A percentile compares a stretch with the other conserved stretches of the same genome.
Conservation (phyloP, 2,888 invertebrate genomes). For the Sycophila texana region DNA sequence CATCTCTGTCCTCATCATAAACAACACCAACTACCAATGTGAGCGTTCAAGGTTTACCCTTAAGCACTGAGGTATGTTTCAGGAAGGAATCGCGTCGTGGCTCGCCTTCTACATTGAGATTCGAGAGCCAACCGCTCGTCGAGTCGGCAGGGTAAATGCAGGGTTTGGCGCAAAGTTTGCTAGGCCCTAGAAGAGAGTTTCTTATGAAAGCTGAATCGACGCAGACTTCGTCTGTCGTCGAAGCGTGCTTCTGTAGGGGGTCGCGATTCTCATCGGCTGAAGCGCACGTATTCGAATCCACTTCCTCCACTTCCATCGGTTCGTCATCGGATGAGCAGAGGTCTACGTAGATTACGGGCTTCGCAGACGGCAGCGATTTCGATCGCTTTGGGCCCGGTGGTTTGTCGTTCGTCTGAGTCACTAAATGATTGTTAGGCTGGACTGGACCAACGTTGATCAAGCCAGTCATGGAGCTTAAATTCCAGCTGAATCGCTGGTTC, state of each 20-base stretch:
- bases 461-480: background rate
- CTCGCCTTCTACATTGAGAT: constrained; percentile 31
- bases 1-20: background rate
- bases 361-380: background rate
- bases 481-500: background rate
- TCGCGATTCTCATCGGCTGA: constrained; percentile 67
- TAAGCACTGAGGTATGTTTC: constrained; percentile 3
- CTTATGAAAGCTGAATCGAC: constrained; percentile 12
- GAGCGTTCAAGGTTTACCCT: background rate
- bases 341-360: constrained; percentile 76
- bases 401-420: background rate
- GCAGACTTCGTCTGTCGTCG: background rate
- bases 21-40: too few species aligned
- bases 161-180: constrained; percentile 59
- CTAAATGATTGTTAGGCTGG: background rate
- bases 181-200: constrained; percentile 57
- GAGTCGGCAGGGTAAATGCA: constrained; percentile 61
- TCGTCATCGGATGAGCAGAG: constrained; percentile 84
- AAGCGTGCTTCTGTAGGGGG: constrained; percentile 56
- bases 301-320: constrained; percentile 56
- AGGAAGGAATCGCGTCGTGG: background rate
- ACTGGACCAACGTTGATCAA: background rate
- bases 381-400: background rate
- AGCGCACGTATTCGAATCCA: constrained; percentile 65
- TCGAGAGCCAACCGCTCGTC: constrained; percentile 55